These are phyloP conservation scores for Phenganax stokvisi DNA, from an alignment of 92 coral and sea anemone species.

Conservation along the genomic window DNA sequence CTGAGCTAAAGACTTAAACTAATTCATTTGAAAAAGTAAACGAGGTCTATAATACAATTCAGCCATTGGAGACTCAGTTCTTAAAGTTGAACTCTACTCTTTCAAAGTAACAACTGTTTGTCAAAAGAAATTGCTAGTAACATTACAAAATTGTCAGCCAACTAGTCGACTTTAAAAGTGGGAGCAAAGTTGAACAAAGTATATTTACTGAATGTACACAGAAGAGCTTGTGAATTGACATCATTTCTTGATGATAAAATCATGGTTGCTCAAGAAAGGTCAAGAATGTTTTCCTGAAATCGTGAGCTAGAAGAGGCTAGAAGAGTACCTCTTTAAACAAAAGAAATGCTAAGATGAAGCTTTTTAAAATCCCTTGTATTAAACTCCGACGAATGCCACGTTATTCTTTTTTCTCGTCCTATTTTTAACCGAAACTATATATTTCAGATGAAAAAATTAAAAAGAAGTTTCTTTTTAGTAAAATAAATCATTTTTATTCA, in stretches of 20 bases:
- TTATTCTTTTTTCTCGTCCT: not conserved
- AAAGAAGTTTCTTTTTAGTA: not conserved
- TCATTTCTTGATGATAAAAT: not conserved
- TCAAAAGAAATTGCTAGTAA: no score
- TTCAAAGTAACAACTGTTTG: no score
- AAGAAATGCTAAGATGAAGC: not conserved
- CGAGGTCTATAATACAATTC: no score
- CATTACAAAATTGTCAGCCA: no score
- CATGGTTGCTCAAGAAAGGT: not conserved
- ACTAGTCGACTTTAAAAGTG: not conserved
- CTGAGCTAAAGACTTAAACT: no score
- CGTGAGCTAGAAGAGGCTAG: not conserved
- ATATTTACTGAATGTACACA: not conserved
- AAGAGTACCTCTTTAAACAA: not conserved
- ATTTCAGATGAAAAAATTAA: not conserved
- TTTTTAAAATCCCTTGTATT: not conserved
- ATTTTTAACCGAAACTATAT: not conserved
- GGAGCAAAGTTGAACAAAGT: not conserved
- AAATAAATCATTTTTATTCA: not conserved
- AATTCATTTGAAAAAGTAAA: no score
- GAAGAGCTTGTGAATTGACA: not conserved
- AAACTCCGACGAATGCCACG: not conserved
- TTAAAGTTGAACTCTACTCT: no score
- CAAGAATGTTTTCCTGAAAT: constrained; percentile 8
- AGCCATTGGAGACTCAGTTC: no score